Conservation (phyloP, 2,888 invertebrate species). For the Graphium colonna region DNA sequence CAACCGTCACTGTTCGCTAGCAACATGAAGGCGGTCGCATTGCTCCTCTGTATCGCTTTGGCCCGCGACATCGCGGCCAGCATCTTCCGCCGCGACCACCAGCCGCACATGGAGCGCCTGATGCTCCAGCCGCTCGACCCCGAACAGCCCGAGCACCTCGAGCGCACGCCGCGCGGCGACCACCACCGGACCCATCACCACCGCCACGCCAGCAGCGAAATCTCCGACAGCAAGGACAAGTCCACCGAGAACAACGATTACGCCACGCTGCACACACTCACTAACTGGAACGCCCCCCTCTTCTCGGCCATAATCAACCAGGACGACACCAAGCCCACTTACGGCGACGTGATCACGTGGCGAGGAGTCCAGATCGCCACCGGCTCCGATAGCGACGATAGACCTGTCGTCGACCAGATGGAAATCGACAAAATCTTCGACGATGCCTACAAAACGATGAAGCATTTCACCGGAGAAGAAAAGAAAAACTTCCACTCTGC, state of each 20-base stretch:
- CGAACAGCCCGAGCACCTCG: slow-evolving; percentile 36
- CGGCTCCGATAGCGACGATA: slow-evolving; percentile 37
- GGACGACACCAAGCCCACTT: slow-evolving; percentile 31
- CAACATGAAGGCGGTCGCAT: slow-evolving; percentile 64
- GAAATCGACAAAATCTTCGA: slow-evolving; percentile 54
- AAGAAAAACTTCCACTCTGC: slow-evolving; percentile 50
- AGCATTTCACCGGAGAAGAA: slow-evolving; percentile 47
- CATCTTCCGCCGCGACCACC: slow-evolving; percentile 49
- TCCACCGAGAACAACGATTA: slow-evolving; percentile 27
- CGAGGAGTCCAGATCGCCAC: slow-evolving; percentile 43
- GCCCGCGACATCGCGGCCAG: slow-evolving; percentile 51
- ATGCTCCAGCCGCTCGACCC: slow-evolving; percentile 43
- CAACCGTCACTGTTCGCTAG: slow-evolving; percentile 33
- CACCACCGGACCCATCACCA: slow-evolving; percentile 20
- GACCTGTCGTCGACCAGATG: slow-evolving; percentile 37
- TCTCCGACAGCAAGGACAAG: slow-evolving; percentile 35
- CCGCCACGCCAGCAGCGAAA: slow-evolving; percentile 22
- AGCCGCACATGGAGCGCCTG: slow-evolving; percentile 38
- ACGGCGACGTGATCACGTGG: slow-evolving; percentile 46
- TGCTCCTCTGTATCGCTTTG: slow-evolving; percentile 58
- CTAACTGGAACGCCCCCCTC: slow-evolving; percentile 38
- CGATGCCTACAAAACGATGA: slow-evolving; percentile 54
- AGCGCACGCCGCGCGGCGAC: slow-evolving; percentile 4
- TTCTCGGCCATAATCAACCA: slow-evolving; percentile 35
- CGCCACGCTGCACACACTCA: slow-evolving; percentile 27